A percentile compares a stretch with the other conserved stretches of the same genome.
phyloP scores from a whole-genome alignment of 2,797 vertebrate species.

The Cyprinella venusta region DNA sequence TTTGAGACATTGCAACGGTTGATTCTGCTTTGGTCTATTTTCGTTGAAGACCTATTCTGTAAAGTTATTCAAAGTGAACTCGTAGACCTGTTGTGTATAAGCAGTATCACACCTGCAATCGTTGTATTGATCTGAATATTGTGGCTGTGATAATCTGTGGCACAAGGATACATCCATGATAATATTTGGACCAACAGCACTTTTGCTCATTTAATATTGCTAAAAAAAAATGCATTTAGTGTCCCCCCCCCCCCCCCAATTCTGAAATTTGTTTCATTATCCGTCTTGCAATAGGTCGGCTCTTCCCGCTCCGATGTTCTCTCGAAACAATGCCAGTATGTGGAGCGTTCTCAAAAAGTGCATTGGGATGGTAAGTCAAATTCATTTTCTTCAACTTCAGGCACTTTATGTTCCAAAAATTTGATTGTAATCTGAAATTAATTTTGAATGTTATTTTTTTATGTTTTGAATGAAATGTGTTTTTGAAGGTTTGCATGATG shows the following conservation, averaged over 20 bases:
- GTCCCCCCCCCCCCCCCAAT: too few species aligned
- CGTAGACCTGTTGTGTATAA: not conserved
- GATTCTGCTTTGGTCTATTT: not conserved
- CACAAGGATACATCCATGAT: not conserved
- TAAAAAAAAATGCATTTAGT: not conserved
- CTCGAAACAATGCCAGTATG: conserved; percentile 96
- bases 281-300: conserved; percentile 78
- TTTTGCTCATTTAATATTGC: not conserved
- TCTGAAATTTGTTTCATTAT: conserved; percentile 21
- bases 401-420: not conserved
- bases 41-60: not conserved
- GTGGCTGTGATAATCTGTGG: not conserved
- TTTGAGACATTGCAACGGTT: not conserved
- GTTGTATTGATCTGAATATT: not conserved
- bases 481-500: not conserved
- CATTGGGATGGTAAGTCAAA: conserved; percentile 93
- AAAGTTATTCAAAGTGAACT: not conserved
- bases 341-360: conserved; percentile 99
- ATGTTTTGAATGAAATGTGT: too few species aligned
- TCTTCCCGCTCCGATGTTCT: conserved; percentile 95
- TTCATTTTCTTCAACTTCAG: not conserved
- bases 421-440: not conserved
- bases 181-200: not conserved
- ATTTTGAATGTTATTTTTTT: not conserved
- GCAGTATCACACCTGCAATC: not conserved